Percentiles rank a stretch among this genome's conserved stretches.
Conservation (phyloP, 2,797 vertebrate genomes). For the Brotula barbata region DNA sequence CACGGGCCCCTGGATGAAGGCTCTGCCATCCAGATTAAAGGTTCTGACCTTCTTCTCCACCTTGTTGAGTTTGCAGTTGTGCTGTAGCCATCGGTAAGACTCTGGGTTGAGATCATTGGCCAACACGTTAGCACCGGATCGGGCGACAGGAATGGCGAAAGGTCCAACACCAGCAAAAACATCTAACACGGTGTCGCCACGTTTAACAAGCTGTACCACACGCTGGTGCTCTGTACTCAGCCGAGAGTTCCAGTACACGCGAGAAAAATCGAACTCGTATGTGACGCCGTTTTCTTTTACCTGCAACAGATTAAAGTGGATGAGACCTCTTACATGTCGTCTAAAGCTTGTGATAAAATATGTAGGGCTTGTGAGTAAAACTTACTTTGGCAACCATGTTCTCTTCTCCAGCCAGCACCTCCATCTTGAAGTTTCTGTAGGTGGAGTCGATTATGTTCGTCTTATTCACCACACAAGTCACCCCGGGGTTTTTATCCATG, state of each 20-base stretch:
- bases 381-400: conserved; percentile 91
- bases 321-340: not conserved
- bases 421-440: conserved; percentile 96
- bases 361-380: not conserved
- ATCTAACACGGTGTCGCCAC: conserved; percentile 86
- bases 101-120: conserved; percentile 98
- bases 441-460: conserved; percentile 88
- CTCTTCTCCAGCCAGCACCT: conserved; percentile 90
- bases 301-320: conserved; percentile 69
- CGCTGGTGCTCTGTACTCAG: conserved; percentile 91
- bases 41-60: conserved; percentile 81
- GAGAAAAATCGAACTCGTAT: conserved; percentile 95
- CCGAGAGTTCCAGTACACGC: conserved; percentile 96
- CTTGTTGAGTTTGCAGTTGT: conserved; percentile 94
- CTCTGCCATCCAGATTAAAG: conserved; percentile 92
- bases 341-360: too few relatives aligned
- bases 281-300: conserved; percentile 89
- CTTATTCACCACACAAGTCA: conserved; percentile 95
- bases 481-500: conserved; percentile 94
- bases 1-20: conserved; percentile 87
- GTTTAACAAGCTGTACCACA: conserved; percentile 79
- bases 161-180: conserved; percentile 95
- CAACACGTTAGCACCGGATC: conserved; percentile 81
- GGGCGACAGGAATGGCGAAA: conserved; percentile 90
- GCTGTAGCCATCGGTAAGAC: conserved; percentile 89